These are phyloP conservation scores for Stichodactyla helianthus DNA, from an alignment of 64 coral and sea anemone genomes.

Conservation along the genomic window DNA sequence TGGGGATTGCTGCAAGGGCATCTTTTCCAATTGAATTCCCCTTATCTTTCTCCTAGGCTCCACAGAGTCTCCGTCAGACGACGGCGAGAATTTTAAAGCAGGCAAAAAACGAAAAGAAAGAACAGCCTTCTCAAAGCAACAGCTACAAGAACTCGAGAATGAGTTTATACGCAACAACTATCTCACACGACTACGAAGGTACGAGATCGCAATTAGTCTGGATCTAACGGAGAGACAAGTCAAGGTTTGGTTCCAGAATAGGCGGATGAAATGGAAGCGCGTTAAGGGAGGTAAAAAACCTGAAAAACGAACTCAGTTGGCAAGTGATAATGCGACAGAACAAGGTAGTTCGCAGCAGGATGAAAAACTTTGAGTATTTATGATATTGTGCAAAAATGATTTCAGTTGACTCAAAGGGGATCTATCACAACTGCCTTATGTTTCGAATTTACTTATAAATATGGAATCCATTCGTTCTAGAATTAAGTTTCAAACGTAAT, in stretches of 20 bases:
- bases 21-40: not conserved
- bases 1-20: too few relatives aligned
- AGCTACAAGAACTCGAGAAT: slow-evolving; percentile 64
- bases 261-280: slow-evolving; percentile 68
- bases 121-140: slow-evolving; percentile 58
- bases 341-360: not conserved
- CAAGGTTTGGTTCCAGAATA: slow-evolving; percentile 70
- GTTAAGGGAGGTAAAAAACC: slow-evolving; percentile 43
- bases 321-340: not conserved
- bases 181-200: slow-evolving; percentile 42
- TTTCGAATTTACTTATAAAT: not conserved
- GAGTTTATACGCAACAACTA: slow-evolving; percentile 67
- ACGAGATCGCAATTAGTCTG: slow-evolving; percentile 61
- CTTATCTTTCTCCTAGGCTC: slow-evolving; percentile 5
- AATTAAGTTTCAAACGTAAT: not conserved
- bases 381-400: not conserved
- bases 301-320: slow-evolving; percentile 25
- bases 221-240: slow-evolving; percentile 65
- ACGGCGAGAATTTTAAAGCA: not conserved
- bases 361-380: not conserved
- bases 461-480: not conserved
- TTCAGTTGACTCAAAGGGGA: not conserved
- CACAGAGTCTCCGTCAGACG: slow-evolving; percentile 12
- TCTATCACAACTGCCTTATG: not conserved
- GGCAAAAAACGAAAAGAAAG: slow-evolving; percentile 51